A percentile compares a stretch with the other conserved stretches of the same genome.
Evolutionary conservation across 2,113 vertebrate species (phyloP).

Genomic region (Gasterosteus nipponicus): DNA sequence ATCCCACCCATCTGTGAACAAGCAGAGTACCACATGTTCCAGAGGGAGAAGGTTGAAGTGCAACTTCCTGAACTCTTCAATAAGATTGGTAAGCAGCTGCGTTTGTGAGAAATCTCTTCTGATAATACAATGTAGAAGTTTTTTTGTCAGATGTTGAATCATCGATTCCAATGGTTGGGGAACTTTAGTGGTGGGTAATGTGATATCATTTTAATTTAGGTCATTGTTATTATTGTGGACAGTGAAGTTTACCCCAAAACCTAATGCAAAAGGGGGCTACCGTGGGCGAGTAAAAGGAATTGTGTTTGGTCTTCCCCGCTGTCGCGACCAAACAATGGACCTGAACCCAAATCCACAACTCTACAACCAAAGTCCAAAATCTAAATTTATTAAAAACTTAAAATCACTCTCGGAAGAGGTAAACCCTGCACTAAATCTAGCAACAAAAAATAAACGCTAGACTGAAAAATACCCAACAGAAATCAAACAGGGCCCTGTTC

Average conservation of each 20-base stretch:
- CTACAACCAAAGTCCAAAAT: no score
- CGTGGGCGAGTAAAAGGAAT: no score
- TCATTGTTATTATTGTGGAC: background rate
- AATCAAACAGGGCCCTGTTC: no score
- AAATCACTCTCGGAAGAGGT: no score
- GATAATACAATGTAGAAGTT: background rate
- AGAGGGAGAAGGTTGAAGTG: constrained; percentile 94
- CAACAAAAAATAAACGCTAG: no score
- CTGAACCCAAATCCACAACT: no score
- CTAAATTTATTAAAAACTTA: no score
- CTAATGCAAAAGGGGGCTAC: background rate
- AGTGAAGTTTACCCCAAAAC: background rate
- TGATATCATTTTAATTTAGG: background rate
- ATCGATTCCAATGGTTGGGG: background rate
- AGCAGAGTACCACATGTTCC: constrained; percentile 95
- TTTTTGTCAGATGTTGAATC: background rate
- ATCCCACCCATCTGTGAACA: constrained; percentile 93
- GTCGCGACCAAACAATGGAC: no score
- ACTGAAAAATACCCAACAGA: no score
- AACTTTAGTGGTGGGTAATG: background rate
- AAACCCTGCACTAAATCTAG: no score
- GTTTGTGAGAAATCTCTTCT: background rate
- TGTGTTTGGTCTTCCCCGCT: no score
- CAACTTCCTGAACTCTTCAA: constrained; percentile 93
- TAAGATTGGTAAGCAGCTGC: constrained; percentile 85